Conservation (phyloP, 2,888 invertebrate genomes). For the Nephrotoma guestfalica region DNA sequence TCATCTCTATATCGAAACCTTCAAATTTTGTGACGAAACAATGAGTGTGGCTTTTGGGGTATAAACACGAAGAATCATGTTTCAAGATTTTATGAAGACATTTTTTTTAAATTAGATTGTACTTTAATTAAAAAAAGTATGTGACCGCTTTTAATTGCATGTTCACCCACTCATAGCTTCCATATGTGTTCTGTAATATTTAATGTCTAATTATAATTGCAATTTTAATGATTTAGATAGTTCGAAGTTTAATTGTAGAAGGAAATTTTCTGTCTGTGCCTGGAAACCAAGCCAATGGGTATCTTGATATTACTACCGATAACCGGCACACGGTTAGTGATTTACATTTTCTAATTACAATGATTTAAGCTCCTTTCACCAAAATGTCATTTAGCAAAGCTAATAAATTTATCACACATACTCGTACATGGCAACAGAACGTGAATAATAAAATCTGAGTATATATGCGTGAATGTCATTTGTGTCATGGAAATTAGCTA, state of each 20-base stretch:
- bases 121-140: neutral
- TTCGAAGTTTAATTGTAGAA: no score
- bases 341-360: neutral
- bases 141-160: neutral
- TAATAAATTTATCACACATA: neutral
- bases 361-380: neutral
- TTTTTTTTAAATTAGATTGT: neutral
- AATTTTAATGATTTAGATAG: neutral
- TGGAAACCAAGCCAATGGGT: neutral
- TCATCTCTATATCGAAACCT: neutral
- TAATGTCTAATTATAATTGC: neutral
- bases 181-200: neutral
- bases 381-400: neutral
- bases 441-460: neutral
- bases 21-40: neutral
- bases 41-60: neutral
- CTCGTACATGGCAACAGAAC: neutral
- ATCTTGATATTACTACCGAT: neutral
- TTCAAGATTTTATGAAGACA: neutral
- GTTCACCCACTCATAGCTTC: neutral
- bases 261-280: neutral
- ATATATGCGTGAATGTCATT: neutral
- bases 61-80: neutral
- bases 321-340: neutral
- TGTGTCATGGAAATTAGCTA: neutral